Evolutionary conservation across 2,888 invertebrate genomes (phyloP).

Genomic region (Latrodectus hesperus): DNA sequence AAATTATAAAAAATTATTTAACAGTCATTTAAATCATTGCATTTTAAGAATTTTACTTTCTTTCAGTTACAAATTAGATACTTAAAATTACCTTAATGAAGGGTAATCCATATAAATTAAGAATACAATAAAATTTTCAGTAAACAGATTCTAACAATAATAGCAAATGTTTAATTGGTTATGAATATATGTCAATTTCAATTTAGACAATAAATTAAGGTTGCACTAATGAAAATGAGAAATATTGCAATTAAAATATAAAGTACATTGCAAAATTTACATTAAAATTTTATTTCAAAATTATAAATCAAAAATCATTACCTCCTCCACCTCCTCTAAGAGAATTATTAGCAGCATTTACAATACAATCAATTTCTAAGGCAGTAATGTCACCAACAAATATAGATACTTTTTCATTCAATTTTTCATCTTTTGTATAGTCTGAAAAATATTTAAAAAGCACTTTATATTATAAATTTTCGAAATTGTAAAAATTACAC

Average conservation of each 20-base stretch:
- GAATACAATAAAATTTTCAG: no score
- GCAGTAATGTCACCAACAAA: conserved; percentile 88
- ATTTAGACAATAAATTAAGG: not conserved
- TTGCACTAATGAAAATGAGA: not conserved
- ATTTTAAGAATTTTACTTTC: no score
- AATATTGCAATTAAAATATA: not conserved
- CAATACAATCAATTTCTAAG: conserved; percentile 89
- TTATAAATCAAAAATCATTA: conserved; percentile 71
- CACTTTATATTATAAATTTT: no score
- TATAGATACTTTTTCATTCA: conserved; percentile 75
- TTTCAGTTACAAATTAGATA: no score
- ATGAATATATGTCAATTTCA: not conserved
- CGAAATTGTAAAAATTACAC: no score
- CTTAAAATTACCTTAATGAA: no score
- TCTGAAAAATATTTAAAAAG: conserved; percentile 15
- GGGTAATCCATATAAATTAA: no score
- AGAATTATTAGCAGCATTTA: conserved; percentile 89
- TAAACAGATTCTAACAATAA: not conserved
- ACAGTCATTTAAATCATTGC: no score
- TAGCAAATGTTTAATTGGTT: not conserved
- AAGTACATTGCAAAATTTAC: not conserved
- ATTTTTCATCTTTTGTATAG: conserved; percentile 54
- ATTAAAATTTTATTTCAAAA: not conserved
- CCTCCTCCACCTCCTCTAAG: conserved; percentile 88
- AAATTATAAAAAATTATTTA: no score